phyloP scores from a whole-genome alignment of 2,113 vertebrate genomes.

The Ammodytes dubius region DNA sequence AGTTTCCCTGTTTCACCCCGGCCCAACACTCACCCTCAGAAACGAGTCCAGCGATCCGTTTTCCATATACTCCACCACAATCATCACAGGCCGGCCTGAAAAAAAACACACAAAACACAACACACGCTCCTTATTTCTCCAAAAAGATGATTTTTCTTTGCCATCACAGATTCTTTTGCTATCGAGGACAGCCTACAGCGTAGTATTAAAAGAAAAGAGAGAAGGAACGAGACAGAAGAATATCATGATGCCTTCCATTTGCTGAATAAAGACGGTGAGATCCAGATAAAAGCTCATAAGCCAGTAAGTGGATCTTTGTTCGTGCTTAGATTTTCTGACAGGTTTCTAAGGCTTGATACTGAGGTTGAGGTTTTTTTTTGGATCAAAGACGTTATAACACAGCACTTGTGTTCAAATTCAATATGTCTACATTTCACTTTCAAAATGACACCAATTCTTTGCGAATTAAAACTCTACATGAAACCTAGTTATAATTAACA shows the following conservation, averaged over 20 bases:
- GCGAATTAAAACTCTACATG: neutral
- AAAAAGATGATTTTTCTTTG: neutral
- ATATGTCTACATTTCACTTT: neutral
- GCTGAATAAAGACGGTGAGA: neutral
- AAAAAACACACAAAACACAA: slow-evolving; percentile 74
- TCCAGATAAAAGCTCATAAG: neutral
- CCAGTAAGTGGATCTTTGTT: neutral
- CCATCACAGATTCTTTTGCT: neutral
- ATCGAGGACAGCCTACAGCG: neutral
- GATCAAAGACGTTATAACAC: neutral
- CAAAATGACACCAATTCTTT: neutral
- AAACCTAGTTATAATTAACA: neutral
- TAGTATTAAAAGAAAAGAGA: neutral
- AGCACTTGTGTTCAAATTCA: neutral
- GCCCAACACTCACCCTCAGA: slow-evolving; percentile 89
- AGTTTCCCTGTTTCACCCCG: slow-evolving; percentile 16
- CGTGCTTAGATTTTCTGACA: neutral
- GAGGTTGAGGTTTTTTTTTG: neutral
- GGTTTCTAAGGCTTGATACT: neutral
- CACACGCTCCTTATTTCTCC: neutral
- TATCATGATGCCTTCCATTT: neutral
- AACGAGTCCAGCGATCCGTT: slow-evolving; percentile 97
- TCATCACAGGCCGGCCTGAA: slow-evolving; percentile 96
- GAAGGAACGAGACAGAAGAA: neutral
- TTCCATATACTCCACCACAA: slow-evolving; percentile 98